Percentiles rank a stretch among this genome's conserved stretches.
phyloP scores from a whole-genome alignment of 2,797 vertebrate genomes.

The Premnoplex brunnescens region DNA sequence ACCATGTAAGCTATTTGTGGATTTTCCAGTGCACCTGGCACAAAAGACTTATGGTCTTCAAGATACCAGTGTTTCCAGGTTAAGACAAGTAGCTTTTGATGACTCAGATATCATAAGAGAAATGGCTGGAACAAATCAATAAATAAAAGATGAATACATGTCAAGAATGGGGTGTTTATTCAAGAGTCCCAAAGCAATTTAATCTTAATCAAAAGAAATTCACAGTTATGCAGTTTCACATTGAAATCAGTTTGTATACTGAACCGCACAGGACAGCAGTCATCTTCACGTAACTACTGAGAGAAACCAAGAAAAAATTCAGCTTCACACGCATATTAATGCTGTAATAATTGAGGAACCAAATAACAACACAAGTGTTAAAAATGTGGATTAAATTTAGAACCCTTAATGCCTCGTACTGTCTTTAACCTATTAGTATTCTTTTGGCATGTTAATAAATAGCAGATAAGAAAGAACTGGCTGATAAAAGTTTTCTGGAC shows the following conservation, averaged over 20 bases:
- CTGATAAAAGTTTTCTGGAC: neutral
- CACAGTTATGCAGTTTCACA: neutral
- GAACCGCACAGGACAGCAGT: neutral
- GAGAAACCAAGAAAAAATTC: neutral
- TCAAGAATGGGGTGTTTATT: neutral
- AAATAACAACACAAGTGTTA: neutral
- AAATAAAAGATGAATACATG: neutral
- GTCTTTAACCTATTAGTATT: neutral
- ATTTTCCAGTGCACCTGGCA: neutral
- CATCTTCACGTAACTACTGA: neutral
- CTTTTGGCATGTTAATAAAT: neutral
- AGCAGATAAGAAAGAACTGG: neutral
- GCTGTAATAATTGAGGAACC: neutral
- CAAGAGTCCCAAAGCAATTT: neutral
- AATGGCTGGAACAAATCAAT: neutral
- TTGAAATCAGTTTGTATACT: neutral
- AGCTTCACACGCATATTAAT: neutral
- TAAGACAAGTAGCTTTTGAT: neutral
- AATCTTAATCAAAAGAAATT: neutral
- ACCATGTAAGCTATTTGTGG: neutral
- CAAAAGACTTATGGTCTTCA: neutral
- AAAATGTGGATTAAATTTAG: neutral
- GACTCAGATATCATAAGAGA: neutral
- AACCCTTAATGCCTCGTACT: neutral
- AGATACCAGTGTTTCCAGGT: neutral